A percentile compares a stretch with the other conserved stretches of the same genome.
Evolutionary conservation across 2,888 invertebrate species (phyloP).

Genomic region (Isotomurus palustris): DNA sequence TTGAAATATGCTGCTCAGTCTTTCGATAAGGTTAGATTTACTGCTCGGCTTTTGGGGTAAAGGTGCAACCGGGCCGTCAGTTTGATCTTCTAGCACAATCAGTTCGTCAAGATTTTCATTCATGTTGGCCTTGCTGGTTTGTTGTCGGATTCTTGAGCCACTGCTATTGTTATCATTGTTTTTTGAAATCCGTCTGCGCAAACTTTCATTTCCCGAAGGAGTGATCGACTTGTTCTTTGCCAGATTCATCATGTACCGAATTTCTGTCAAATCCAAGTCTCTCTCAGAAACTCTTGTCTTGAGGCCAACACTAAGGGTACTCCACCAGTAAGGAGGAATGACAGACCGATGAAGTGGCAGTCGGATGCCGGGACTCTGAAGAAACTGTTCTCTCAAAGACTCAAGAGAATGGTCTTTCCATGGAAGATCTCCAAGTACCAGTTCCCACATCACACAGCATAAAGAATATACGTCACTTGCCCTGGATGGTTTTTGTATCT

Average conservation of each 20-base stretch:
- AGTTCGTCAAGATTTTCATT: no score
- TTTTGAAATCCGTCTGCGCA: no score
- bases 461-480: constrained; percentile 52
- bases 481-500: constrained; percentile 47
- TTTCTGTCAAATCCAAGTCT: constrained; percentile 42
- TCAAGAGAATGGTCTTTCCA: constrained; percentile 34
- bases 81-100: constrained; percentile 6
- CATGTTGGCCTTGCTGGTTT: no score
- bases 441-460: constrained; percentile 52
- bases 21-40: constrained; percentile 13
- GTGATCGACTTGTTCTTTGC: no score
- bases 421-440: constrained; percentile 39
- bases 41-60: background rate
- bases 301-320: constrained; percentile 36
- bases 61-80: background rate
- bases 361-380: constrained; percentile 19
- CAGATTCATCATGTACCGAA: constrained; percentile 40
- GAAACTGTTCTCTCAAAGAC: constrained; percentile 25
- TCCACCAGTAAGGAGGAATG: constrained; percentile 33
- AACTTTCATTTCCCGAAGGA: no score
- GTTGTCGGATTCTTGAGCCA: no score
- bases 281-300: constrained; percentile 27
- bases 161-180: no score
- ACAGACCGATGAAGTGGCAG: constrained; percentile 27
- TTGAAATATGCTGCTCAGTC: no score